These are phyloP conservation scores for Bucco capensis DNA, from an alignment of 2,113 vertebrate genomes.

Conservation along the genomic window DNA sequence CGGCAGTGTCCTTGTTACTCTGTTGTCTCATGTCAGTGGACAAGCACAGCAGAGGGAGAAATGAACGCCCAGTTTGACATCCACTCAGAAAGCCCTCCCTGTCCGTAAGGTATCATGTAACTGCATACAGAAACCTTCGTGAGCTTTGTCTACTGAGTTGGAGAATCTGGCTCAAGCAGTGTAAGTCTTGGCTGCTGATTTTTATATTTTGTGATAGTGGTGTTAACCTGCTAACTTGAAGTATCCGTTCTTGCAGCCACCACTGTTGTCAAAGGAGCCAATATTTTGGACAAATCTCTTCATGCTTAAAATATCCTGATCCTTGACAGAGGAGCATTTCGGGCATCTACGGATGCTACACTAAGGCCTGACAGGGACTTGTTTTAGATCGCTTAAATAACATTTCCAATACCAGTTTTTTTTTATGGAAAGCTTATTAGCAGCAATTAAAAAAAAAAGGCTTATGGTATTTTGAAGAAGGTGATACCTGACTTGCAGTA, in stretches of 20 bases:
- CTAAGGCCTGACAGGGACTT: background rate
- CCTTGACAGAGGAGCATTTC: background rate
- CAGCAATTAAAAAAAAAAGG: background rate
- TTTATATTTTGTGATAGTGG: background rate
- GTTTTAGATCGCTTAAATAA: background rate
- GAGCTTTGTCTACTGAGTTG: background rate
- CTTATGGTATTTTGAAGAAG: fast-evolving
- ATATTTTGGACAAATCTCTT: background rate
- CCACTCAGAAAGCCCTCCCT: background rate
- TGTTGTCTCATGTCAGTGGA: background rate
- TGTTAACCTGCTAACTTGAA: background rate
- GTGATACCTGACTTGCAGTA: background rate
- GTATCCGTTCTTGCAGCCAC: background rate
- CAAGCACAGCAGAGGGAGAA: fast-evolving
- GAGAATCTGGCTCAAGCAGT: background rate
- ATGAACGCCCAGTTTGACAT: background rate
- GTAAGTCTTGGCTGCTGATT: background rate
- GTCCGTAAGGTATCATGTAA: fast-evolving
- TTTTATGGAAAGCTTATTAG: background rate
- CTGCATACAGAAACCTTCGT: background rate
- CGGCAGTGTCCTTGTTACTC: background rate
- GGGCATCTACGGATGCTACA: background rate
- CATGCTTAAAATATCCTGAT: background rate
- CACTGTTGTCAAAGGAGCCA: background rate
- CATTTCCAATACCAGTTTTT: background rate